A percentile compares a stretch with the other conserved stretches of the same genome.
Evolutionary conservation across 1,140 invertebrate genomes (phyloP).

Genomic region (Drosophila yakuba): DNA sequence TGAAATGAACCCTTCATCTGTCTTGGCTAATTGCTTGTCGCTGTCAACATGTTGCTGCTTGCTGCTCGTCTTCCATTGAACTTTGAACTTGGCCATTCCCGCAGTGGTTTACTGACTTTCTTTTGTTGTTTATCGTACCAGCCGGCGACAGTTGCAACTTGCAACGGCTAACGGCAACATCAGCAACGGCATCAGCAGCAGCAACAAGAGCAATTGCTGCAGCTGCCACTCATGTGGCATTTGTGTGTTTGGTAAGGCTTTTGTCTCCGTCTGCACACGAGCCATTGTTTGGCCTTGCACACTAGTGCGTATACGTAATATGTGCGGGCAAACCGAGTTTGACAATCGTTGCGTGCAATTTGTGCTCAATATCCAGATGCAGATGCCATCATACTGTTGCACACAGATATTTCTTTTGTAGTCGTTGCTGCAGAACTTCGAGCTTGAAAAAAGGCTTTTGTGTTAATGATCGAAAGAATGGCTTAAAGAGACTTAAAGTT

Average conservation of each 20-base stretch:
- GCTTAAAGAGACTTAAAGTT: too few species aligned
- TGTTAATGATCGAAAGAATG: too few species aligned
- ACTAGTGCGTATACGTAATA: slow-evolving; percentile 69
- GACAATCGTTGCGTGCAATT: slow-evolving; percentile 43
- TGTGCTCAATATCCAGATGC: slow-evolving; percentile 19
- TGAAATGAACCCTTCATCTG: slow-evolving; percentile 8
- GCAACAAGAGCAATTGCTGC: slow-evolving; percentile 36
- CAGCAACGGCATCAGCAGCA: slow-evolving; percentile 7
- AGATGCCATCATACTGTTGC: slow-evolving; percentile 29
- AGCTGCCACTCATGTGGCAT: slow-evolving; percentile 47
- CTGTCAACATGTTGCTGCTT: slow-evolving; percentile 56
- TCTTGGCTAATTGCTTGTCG: slow-evolving; percentile 44
- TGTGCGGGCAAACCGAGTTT: slow-evolving; percentile 9
- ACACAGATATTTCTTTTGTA: neutral
- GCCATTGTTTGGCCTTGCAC: slow-evolving; percentile 50
- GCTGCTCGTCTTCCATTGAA: slow-evolving; percentile 58
- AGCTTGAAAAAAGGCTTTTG: too few species aligned
- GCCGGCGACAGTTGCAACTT: slow-evolving; percentile 40
- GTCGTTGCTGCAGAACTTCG: too few species aligned
- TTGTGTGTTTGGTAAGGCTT: slow-evolving; percentile 10
- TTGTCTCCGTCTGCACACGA: slow-evolving; percentile 19
- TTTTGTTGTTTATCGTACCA: slow-evolving; percentile 42
- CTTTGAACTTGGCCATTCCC: slow-evolving; percentile 70
- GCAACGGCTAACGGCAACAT: slow-evolving; percentile 10
- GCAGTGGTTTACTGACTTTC: slow-evolving; percentile 61